Percentiles rank a stretch among this genome's conserved stretches.
These are phyloP conservation scores for Petrophora chlorosata DNA, from an alignment of 2,888 invertebrate species.

Conservation along the genomic window DNA sequence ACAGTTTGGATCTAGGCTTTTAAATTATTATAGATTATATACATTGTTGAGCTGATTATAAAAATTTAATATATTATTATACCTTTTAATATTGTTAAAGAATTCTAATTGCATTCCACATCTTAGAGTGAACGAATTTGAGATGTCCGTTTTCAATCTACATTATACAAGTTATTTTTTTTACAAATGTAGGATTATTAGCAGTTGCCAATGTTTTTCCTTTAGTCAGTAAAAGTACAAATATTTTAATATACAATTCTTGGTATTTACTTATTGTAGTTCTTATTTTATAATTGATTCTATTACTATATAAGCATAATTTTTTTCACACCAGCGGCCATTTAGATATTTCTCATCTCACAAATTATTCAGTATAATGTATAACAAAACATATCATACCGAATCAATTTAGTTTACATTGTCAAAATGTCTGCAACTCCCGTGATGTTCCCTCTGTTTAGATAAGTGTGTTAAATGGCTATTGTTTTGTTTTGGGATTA, in stretches of 20 bases:
- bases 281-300: slow-evolving; percentile 80
- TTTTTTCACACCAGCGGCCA: slow-evolving; percentile 74
- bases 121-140: slow-evolving; percentile 83
- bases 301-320: slow-evolving; percentile 83
- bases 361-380: slow-evolving; percentile 74
- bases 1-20: slow-evolving; percentile 85
- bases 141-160: slow-evolving; percentile 83
- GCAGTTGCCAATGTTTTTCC: slow-evolving; percentile 85
- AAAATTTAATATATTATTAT: slow-evolving; percentile 86
- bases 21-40: slow-evolving; percentile 86
- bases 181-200: slow-evolving; percentile 83
- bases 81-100: slow-evolving; percentile 85
- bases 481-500: slow-evolving; percentile 72
- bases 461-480: slow-evolving; percentile 70
- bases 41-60: slow-evolving; percentile 86
- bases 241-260: slow-evolving; percentile 87
- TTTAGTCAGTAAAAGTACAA: slow-evolving; percentile 94
- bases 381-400: slow-evolving; percentile 81
- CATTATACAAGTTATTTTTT: slow-evolving; percentile 82
- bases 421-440: slow-evolving; percentile 65
- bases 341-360: slow-evolving; percentile 70
- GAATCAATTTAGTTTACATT: slow-evolving; percentile 68
- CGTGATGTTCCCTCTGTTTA: slow-evolving; percentile 63
- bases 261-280: slow-evolving; percentile 84
- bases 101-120: slow-evolving; percentile 85